Evolutionary conservation across 2,113 vertebrate species (phyloP).

Genomic region (Vulpes ferrilata): DNA sequence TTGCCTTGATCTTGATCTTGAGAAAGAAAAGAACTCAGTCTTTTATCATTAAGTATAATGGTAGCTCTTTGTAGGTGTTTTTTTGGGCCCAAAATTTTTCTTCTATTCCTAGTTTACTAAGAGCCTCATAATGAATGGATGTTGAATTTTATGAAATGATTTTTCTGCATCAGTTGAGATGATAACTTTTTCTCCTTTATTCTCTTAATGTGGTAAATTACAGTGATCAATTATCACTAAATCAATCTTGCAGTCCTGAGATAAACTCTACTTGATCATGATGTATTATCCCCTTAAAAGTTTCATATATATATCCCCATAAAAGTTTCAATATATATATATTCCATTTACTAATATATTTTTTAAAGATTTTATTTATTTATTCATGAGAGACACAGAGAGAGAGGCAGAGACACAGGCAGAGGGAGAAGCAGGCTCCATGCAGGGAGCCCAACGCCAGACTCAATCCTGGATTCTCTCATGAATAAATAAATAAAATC

Average conservation of each 20-base stretch:
- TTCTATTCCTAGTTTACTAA: background rate
- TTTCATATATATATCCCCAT: background rate
- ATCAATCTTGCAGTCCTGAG: background rate
- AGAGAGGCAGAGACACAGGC: too few relatives aligned
- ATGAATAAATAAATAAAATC: too few relatives aligned
- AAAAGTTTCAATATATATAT: background rate
- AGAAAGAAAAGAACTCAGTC: background rate
- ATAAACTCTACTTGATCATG: background rate
- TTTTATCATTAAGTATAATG: background rate
- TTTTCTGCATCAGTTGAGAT: background rate
- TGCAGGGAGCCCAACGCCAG: too few relatives aligned
- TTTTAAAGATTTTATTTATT: background rate
- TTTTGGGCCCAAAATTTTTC: background rate
- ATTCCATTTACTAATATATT: conserved; percentile 4
- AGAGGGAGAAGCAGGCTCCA: too few relatives aligned
- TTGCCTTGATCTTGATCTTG: background rate
- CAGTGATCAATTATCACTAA: background rate
- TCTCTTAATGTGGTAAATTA: background rate
- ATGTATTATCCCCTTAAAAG: background rate
- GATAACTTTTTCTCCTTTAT: conserved; percentile 1
- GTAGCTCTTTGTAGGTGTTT: background rate
- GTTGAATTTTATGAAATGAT: background rate
- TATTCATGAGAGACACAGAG: background rate
- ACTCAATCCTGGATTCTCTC: too few relatives aligned
- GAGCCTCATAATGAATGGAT: background rate